A percentile compares a stretch with the other conserved stretches of the same genome.
phyloP scores from a whole-genome alignment of 2,113 vertebrate genomes.

The Stigmatopora argus region DNA sequence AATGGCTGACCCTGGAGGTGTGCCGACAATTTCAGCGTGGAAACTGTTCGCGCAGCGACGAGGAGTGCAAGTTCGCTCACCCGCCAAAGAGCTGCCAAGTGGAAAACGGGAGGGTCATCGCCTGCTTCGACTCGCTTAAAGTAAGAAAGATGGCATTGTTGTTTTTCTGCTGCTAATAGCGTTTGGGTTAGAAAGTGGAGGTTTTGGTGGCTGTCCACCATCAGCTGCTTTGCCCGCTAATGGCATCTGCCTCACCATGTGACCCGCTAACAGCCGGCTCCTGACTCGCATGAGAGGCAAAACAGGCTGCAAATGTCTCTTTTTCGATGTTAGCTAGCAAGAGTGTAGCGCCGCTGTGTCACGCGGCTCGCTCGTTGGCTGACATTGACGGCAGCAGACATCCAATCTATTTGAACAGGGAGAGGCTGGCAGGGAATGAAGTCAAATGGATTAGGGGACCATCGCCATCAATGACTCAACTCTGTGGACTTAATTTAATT shows the following conservation, averaged over 20 bases:
- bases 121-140: slow-evolving; percentile 97
- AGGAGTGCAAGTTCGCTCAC: slow-evolving; percentile 98
- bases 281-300: slow-evolving; percentile 16
- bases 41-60: slow-evolving; percentile 91
- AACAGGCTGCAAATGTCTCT: background rate
- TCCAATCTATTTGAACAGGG: too few species aligned
- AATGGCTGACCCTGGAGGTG: slow-evolving; percentile 94
- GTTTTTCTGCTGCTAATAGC: background rate
- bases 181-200: background rate
- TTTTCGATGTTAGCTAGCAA: background rate
- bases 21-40: slow-evolving; percentile 95
- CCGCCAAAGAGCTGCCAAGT: slow-evolving; percentile 96
- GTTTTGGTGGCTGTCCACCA: background rate
- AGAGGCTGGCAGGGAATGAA: too few species aligned
- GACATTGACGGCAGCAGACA: too few species aligned
- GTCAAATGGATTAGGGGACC: too few species aligned
- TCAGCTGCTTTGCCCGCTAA: slow-evolving; percentile 9
- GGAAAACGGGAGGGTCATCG: slow-evolving; percentile 93
- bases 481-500: too few species aligned
- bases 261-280: slow-evolving; percentile 11
- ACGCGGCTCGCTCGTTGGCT: too few species aligned
- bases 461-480: too few species aligned
- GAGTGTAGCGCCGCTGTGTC: background rate
- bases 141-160: slow-evolving; percentile 70
- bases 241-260: slow-evolving; percentile 18